A percentile compares a stretch with the other conserved stretches of the same genome.
phyloP scores from a whole-genome alignment of 2,113 vertebrate genomes.

The Syngnathus scovelli region DNA sequence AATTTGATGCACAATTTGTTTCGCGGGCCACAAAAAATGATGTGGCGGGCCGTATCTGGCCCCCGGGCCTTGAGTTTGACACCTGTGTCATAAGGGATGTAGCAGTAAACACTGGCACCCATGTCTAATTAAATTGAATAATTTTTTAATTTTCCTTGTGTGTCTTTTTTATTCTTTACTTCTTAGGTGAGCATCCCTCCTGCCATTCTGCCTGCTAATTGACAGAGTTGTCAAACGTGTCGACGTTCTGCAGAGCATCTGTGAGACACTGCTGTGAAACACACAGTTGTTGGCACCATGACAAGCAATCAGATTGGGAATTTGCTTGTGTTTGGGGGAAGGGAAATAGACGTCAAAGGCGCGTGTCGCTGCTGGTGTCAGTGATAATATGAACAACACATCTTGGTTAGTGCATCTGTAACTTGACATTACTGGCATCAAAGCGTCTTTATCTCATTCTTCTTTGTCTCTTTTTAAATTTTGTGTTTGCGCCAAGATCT shows the following conservation, averaged over 20 bases:
- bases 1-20: no score
- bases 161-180: background rate
- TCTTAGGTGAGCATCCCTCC: background rate
- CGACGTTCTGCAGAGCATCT: slow-evolving; percentile 6
- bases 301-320: slow-evolving; percentile 6
- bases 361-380: background rate
- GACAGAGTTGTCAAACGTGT: slow-evolving; percentile 5
- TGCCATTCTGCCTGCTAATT: slow-evolving; percentile 6
- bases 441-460: no score
- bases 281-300: slow-evolving; percentile 3
- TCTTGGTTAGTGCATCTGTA: no score
- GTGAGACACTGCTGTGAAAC: background rate
- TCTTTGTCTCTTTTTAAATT: background rate
- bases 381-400: no score
- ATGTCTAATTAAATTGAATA: background rate
- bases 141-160: background rate
- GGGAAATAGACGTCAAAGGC: background rate
- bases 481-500: background rate
- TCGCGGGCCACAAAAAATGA: no score
- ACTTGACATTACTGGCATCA: no score
- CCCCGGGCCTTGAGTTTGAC: no score
- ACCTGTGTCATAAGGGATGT: no score
- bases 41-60: no score
- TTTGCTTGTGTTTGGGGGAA: background rate
- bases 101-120: background rate